Percentiles rank a stretch among this genome's conserved stretches.
These are phyloP conservation scores for Maccullochella peelii DNA, from an alignment of 2,113 vertebrate species.

Conservation along the genomic window DNA sequence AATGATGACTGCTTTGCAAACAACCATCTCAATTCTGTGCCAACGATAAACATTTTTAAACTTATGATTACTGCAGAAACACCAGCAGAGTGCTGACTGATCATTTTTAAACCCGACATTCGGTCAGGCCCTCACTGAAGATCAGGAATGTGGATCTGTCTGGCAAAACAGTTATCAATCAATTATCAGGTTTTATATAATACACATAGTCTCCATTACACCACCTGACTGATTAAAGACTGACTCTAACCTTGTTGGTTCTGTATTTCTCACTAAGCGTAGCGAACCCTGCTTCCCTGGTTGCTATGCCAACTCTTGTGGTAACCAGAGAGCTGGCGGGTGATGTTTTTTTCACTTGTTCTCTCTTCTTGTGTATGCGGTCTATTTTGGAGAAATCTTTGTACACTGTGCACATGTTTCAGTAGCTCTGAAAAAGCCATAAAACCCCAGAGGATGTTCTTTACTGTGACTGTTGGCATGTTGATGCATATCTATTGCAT, in stretches of 20 bases:
- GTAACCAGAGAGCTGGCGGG: constrained; percentile 60
- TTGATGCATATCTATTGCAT: background rate
- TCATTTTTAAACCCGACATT: background rate
- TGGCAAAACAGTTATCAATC: background rate
- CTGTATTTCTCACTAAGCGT: constrained; percentile 38
- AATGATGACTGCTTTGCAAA: constrained; percentile 7
- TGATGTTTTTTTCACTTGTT: constrained; percentile 39
- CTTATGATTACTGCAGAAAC: constrained; percentile 14
- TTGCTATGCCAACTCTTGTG: constrained; percentile 63
- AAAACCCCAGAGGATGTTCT: background rate
- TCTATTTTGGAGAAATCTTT: constrained; percentile 6
- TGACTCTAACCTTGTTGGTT: constrained; percentile 32
- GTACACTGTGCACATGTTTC: background rate
- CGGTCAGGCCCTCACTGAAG: background rate
- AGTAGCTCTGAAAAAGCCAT: background rate
- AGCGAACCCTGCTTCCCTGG: constrained; percentile 46
- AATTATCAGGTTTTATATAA: constrained; percentile 32
- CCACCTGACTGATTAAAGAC: constrained; percentile 3
- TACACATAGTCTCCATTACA: background rate
- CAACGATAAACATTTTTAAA: background rate
- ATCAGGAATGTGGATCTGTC: background rate
- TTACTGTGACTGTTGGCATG: background rate
- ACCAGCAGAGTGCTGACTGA: background rate
- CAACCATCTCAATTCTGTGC: constrained; percentile 11
- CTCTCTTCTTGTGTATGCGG: constrained; percentile 15